phyloP scores from a whole-genome alignment of 2,113 vertebrate species.

The Misgurnus mizolepis region DNA sequence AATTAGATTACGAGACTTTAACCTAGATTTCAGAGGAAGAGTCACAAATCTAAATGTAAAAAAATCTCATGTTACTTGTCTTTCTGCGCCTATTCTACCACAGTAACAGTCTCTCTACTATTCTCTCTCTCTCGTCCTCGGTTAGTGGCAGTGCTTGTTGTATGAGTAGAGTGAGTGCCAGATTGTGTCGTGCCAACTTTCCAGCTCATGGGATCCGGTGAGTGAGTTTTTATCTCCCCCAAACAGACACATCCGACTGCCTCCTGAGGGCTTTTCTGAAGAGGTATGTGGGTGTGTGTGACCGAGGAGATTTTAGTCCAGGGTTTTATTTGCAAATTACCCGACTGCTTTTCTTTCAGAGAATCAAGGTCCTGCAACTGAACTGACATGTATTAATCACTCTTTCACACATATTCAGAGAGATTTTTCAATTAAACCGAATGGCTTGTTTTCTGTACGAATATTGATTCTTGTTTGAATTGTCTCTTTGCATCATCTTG shows the following conservation, averaged over 20 bases:
- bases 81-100: too few relatives aligned
- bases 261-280: slow-evolving; percentile 59
- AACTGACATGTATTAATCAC: slow-evolving; percentile 10
- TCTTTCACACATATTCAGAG: slow-evolving; percentile 9
- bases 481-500: background rate
- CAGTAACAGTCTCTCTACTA: background rate
- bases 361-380: background rate
- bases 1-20: too few relatives aligned
- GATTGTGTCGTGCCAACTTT: slow-evolving; percentile 63
- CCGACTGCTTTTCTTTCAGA: slow-evolving; percentile 49
- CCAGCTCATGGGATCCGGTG: slow-evolving; percentile 55
- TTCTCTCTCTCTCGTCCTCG: slow-evolving; percentile 1
- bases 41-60: too few relatives aligned
- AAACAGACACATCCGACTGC: slow-evolving; percentile 65
- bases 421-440: background rate
- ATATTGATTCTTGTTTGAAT: background rate
- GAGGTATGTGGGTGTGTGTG: slow-evolving; percentile 63
- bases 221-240: slow-evolving; percentile 64
- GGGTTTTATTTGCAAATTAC: slow-evolving; percentile 58
- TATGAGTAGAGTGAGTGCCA: slow-evolving; percentile 52
- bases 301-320: slow-evolving; percentile 48
- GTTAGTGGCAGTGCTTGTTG: slow-evolving; percentile 47
- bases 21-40: too few relatives aligned
- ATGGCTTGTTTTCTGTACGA: background rate
- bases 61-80: too few relatives aligned